Base-by-base conservation (phyloP, 2,797 vertebrate species). In the Silurus lanzhouensis region DNA sequence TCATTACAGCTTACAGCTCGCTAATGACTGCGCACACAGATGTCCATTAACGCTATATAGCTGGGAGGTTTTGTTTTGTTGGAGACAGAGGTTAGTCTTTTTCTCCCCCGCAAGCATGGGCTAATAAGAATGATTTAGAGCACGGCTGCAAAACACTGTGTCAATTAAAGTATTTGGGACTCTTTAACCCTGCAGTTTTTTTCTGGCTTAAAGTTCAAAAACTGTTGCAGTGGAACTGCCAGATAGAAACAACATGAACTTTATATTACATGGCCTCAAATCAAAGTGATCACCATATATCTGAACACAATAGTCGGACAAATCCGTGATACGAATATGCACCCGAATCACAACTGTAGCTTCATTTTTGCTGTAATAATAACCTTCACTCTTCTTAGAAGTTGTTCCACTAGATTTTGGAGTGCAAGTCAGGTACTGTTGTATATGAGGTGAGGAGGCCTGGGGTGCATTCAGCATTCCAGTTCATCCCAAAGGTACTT, bases 31-130 rank as follows among this genome's bases (percentile, higher is more conserved):
- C 7, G 81, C 17, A 38, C 7, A 61, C 27, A 74, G 60, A 70
- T 84, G 61, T 58, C 58, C 60, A 88, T 83, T 83, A 85, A 63
- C 38, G 46, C 22, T 77, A 60, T 27, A 74, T 57, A 27, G 67
- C 55, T 63, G 38, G 44, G 72, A 77, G 22, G 31, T n/a, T 57
- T 61, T 38, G 31, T 75, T 75, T 76, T 72, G 55, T 67, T 83
- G 61, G 20, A 74, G 46, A 48, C 13, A 66, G 72, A 78, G 22
- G 22, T 38, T 22, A 74, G 44, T 66, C 52, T 74, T 63, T 71
- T 81, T 25, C 27, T 27, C 6, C 15, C 27, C 15, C 27, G 15
- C 68, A 68, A 70, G 52, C 9, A 46, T 27, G 19, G 46, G 38
- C 55, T 82, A 86, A 87, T 75, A 66, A 80, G 58, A n/a, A 82